Conservation (phyloP, 2,888 invertebrate genomes). For the Epinotia ramella region DNA sequence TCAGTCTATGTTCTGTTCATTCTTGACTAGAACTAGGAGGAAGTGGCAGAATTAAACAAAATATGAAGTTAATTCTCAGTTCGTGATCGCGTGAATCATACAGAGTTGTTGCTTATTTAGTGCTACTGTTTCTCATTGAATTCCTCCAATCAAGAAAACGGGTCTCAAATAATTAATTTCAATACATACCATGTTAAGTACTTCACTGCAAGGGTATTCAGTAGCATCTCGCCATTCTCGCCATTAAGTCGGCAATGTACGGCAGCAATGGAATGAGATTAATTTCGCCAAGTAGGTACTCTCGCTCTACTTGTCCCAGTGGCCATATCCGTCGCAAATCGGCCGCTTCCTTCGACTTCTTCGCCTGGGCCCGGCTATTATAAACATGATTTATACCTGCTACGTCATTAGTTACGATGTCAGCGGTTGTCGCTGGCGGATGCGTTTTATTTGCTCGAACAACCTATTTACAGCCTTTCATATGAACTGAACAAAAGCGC, state of each 20-base stretch:
- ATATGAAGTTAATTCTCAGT: not conserved
- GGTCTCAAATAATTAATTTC: not conserved
- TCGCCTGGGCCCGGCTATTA: constrained; percentile 68
- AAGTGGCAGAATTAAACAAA: not conserved
- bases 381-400: constrained; percentile 83
- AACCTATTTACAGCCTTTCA: constrained; percentile 58
- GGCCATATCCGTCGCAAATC: constrained; percentile 83
- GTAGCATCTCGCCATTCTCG: constrained; percentile 4
- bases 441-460: constrained; percentile 74
- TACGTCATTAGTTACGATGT: constrained; percentile 79
- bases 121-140: not conserved
- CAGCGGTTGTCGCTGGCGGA: constrained; percentile 75
- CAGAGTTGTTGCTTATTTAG: not conserved
- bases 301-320: constrained; percentile 75
- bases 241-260: constrained; percentile 5
- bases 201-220: not conserved
- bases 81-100: not conserved
- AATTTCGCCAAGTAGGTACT: constrained; percentile 48
- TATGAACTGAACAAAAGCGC: constrained; percentile 28
- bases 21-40: not conserved
- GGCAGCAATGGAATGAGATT: constrained; percentile 29
- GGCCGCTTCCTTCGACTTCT: constrained; percentile 78
- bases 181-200: too few relatives aligned
- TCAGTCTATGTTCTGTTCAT: not conserved
- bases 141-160: not conserved